A percentile compares a stretch with the other conserved stretches of the same genome.
Conservation (phyloP, 2,113 vertebrate genomes). For the Periophthalmus modestus region DNA sequence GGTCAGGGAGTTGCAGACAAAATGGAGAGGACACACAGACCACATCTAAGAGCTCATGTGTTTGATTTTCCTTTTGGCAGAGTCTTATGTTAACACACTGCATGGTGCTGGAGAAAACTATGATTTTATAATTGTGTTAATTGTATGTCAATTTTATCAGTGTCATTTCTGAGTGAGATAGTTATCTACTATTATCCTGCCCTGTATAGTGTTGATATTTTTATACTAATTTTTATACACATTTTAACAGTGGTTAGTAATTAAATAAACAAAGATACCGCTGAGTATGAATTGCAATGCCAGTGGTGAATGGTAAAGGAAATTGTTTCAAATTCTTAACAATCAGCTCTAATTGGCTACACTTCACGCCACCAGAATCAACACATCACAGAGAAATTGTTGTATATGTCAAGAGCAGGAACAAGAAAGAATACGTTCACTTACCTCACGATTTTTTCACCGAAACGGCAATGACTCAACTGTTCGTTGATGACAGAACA, state of each 20-base stretch:
- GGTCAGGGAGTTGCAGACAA: too few relatives aligned
- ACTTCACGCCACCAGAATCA: slow-evolving; percentile 53
- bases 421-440: not conserved
- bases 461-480: too few relatives aligned
- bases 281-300: not conserved
- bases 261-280: not conserved
- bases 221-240: not conserved
- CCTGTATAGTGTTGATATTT: not conserved
- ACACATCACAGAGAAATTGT: slow-evolving; percentile 47
- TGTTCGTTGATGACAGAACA: too few relatives aligned
- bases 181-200: not conserved
- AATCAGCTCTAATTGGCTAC: slow-evolving; percentile 58
- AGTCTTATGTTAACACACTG: not conserved
- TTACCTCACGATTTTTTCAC: not conserved
- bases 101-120: not conserved
- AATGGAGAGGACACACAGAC: too few relatives aligned
- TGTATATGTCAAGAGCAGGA: slow-evolving; percentile 33
- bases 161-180: not conserved
- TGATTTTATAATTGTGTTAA: not conserved
- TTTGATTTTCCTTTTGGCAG: not conserved
- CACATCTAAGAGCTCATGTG: too few relatives aligned
- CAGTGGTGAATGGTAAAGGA: slow-evolving; percentile 29
- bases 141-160: not conserved
- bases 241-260: not conserved
- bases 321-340: slow-evolving; percentile 39